Evolutionary conservation across 1,140 invertebrate genomes (phyloP).

Genomic region (Drosophila sturtevanti): DNA sequence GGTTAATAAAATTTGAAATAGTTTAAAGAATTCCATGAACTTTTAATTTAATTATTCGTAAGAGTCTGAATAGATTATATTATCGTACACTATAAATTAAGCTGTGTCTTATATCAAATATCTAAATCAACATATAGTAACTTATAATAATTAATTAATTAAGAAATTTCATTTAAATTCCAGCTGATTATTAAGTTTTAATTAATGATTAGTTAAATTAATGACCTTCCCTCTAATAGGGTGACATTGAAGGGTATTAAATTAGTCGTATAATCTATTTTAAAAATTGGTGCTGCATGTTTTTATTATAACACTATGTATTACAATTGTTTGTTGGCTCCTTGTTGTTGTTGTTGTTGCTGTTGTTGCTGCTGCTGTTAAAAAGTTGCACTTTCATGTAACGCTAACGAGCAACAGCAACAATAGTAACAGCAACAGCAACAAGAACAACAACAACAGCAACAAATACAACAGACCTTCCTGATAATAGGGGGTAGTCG

Average conservation of each 20-base stretch:
- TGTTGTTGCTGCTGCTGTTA: conserved; percentile 48
- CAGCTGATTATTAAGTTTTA: no score
- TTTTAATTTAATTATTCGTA: no score
- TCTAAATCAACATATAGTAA: no score
- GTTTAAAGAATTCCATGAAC: no score
- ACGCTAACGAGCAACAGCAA: conserved; percentile 55
- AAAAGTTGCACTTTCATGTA: conserved; percentile 77
- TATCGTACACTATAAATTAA: no score
- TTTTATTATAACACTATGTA: conserved; percentile 72
- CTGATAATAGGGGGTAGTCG: conserved; percentile 71
- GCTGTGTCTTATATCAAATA: no score
- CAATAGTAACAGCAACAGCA: conserved; percentile 23
- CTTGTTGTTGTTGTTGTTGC: conserved; percentile 26
- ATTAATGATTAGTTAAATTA: no score
- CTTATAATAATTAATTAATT: no score
- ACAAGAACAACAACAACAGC: conserved; percentile 23
- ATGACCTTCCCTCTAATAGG: no score
- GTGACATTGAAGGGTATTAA: conserved; percentile 31
- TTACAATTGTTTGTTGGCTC: conserved; percentile 50
- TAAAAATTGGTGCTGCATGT: not conserved
- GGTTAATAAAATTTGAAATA: no score
- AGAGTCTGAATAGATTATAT: no score
- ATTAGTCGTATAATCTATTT: conserved; percentile 2
- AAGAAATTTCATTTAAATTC: no score
- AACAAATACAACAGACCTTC: conserved; percentile 27